Conservation (phyloP, 2,797 vertebrate genomes). For the Leptatherina wallacei region DNA sequence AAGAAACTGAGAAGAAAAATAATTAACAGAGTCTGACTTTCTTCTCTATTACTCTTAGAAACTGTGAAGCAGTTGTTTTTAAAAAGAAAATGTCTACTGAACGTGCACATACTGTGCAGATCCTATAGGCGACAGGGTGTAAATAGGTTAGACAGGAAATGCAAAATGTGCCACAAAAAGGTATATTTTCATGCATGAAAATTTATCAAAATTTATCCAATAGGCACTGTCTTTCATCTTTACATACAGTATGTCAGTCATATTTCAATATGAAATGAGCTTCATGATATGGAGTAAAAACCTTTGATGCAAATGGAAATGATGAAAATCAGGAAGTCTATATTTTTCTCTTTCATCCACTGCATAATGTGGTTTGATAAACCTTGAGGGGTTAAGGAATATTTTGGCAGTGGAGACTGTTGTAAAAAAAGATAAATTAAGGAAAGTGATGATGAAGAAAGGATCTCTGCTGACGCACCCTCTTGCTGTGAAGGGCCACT, state of each 20-base stretch:
- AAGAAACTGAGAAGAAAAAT: neutral
- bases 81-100: neutral
- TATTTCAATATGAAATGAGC: conserved; percentile 4
- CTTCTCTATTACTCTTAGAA: neutral
- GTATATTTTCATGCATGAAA: neutral
- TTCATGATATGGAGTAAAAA: neutral
- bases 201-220: neutral
- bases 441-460: neutral
- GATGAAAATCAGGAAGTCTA: neutral
- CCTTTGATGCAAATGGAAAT: neutral
- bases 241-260: neutral
- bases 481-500: conserved; percentile 8
- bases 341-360: neutral
- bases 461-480: neutral
- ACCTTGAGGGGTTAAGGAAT: neutral
- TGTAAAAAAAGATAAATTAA: neutral
- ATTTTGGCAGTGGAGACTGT: neutral
- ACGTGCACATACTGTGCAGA: neutral
- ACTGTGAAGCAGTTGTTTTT: neutral
- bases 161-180: neutral
- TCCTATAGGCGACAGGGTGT: neutral
- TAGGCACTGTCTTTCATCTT: neutral
- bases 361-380: neutral
- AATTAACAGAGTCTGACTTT: neutral
- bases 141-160: neutral